Base-by-base conservation (phyloP, 2,113 vertebrate species). In the Oreocharis arfaki region DNA sequence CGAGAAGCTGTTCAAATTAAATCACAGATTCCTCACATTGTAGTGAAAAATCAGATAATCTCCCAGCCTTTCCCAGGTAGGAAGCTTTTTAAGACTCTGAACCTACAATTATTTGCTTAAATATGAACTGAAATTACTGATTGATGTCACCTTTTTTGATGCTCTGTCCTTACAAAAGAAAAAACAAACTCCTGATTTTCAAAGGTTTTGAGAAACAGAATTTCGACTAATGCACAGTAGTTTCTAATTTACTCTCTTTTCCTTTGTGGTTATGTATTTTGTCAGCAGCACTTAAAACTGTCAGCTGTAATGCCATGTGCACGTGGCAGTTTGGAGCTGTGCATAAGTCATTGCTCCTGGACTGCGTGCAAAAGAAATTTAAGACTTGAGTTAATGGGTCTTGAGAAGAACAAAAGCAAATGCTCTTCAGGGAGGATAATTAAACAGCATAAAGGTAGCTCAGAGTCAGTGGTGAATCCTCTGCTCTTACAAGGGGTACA, bases 1-100 rank as follows among this genome's bases (percentile, higher is more conserved):
- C 98, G 99, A 39, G 99, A 99, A 97, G 99, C 99, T 7, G 99
- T 99, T 83, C 99, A 99, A 97, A 99, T 99, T 93, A 99, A 99
- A 95, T 99, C 99, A 35, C 99, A 99, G 97, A 99, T 99, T 84
- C 99, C 99, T 92, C 99, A 99, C 97, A 99, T 99, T 68, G 99
- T 99, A 33, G 99, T 99, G 94, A 99, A 99, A 97, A 99, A 99
- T 96, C 99, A 99, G 97, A 99, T 99, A 28, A 99, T 99, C 85
- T 99, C 99, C 2, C 99, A 99, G 94, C 99, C 99, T 6, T 99
- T 99, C 68, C 99, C 99, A 98, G 99, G 99, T 99, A 96, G 94
- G 96, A 93, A 37, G 39, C 50, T 74, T 74, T 49, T 33, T 6
- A 33, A 37, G 19, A 53, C 10, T 50, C 37, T 52, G 83, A 21